phyloP scores from a whole-genome alignment of 2,888 invertebrate genomes.

The Melanargia galathea region DNA sequence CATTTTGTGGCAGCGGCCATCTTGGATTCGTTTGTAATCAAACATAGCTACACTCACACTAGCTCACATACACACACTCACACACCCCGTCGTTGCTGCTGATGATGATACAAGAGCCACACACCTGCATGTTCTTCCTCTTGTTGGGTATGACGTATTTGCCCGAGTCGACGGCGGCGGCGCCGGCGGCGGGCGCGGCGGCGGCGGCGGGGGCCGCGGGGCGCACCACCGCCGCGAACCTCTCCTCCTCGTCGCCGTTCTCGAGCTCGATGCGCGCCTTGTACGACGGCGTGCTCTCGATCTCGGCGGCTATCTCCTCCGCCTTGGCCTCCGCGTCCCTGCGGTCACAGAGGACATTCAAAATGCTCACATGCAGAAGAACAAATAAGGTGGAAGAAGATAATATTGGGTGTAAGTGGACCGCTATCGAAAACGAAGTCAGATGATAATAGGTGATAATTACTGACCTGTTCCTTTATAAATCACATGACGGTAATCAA shows the following conservation, averaged over 20 bases:
- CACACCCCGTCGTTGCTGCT: too few species aligned
- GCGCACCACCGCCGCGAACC: constrained; percentile 92
- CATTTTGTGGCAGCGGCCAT: too few species aligned
- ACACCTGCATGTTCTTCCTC: constrained; percentile 84
- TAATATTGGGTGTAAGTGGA: too few species aligned
- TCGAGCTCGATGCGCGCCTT: constrained; percentile 92
- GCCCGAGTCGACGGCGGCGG: constrained; percentile 65
- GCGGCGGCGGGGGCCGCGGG: constrained; percentile 88
- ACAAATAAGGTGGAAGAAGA: too few species aligned
- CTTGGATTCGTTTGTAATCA: too few species aligned
- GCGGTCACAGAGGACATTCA: constrained; percentile 23
- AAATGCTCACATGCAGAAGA: neutral
- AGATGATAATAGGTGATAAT: too few species aligned
- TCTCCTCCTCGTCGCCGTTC: constrained; percentile 95
- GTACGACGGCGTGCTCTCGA: constrained; percentile 92
- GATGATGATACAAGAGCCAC: neutral
- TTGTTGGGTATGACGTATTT: constrained; percentile 91
- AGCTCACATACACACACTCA: too few species aligned
- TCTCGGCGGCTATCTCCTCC: constrained; percentile 94
- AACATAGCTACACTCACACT: too few species aligned
- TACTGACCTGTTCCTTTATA: too few species aligned
- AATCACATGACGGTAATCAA: too few species aligned
- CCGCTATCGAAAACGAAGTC: too few species aligned
- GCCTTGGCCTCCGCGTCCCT: constrained; percentile 92
- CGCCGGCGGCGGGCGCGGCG: constrained; percentile 90